Evolutionary conservation across 2,113 vertebrate species (phyloP).

Genomic region (Peromyscus leucopus): DNA sequence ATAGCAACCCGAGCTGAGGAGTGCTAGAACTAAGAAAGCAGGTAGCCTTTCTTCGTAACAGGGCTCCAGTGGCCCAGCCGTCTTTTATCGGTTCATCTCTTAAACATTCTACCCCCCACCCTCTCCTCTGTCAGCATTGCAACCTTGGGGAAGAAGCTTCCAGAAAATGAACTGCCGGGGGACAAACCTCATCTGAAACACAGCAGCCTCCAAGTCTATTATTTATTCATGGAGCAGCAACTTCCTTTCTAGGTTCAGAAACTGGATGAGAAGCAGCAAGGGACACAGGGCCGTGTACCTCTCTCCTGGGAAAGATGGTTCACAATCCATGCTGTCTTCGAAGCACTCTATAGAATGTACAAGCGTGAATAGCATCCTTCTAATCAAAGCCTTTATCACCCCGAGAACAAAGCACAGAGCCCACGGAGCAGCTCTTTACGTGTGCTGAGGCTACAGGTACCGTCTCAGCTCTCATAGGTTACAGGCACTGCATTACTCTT

Average conservation of each 20-base stretch:
- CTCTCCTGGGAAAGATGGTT: neutral
- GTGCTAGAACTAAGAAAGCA: neutral
- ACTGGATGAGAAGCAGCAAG: neutral
- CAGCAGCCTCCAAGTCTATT: neutral
- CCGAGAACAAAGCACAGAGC: neutral
- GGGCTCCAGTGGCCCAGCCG: neutral
- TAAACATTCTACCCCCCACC: neutral
- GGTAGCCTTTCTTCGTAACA: too few relatives aligned
- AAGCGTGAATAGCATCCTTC: too few relatives aligned
- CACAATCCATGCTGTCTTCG: neutral
- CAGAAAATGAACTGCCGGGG: neutral
- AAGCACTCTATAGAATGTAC: neutral
- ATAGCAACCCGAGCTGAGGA: neutral
- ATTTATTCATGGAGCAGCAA: neutral
- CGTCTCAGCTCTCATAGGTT: neutral
- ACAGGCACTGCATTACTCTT: neutral
- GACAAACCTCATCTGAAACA: neutral
- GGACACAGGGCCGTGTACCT: accelerated
- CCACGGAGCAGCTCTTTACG: neutral
- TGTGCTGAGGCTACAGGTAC: neutral
- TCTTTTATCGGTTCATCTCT: neutral
- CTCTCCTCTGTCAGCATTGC: neutral
- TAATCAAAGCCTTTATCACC: neutral
- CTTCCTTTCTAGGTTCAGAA: neutral
- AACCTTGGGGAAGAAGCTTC: neutral